A percentile compares a stretch with the other conserved stretches of the same genome.
These are phyloP conservation scores for Xerus rutilus DNA, from an alignment of 2,797 vertebrate species.

Conservation along the genomic window DNA sequence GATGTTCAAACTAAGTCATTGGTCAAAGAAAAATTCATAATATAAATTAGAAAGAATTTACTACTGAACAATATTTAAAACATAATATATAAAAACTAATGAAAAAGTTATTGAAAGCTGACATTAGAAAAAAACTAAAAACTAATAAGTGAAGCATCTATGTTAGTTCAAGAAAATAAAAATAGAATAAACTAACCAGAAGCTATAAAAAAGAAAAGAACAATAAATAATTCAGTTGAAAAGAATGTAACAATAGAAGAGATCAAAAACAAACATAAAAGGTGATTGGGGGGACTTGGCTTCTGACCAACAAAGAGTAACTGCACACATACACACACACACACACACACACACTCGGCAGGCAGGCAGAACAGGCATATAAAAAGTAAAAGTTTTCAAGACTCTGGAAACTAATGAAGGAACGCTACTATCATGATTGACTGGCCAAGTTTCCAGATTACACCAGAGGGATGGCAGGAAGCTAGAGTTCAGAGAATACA, in stretches of 20 bases:
- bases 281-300: not conserved
- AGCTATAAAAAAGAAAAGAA: not conserved
- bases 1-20: constrained; percentile 31
- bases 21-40: not conserved
- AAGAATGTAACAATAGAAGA: not conserved
- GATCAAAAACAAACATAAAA: not conserved
- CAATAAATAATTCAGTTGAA: not conserved
- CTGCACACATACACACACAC: not conserved
- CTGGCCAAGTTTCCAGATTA: not conserved
- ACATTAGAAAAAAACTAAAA: not conserved
- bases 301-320: not conserved
- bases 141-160: not conserved
- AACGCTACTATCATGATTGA: not conserved
- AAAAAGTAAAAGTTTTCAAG: not conserved
- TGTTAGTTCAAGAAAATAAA: constrained; percentile 25
- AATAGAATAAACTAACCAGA: not conserved
- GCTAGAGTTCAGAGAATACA: not conserved
- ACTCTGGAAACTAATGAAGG: not conserved
- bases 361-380: not conserved
- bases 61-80: not conserved
- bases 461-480: not conserved
- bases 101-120: not conserved
- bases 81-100: not conserved
- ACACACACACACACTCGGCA: too few relatives aligned
- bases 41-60: not conserved